phyloP scores from a whole-genome alignment of 2,888 invertebrate species.

The Halictus ligatus region DNA sequence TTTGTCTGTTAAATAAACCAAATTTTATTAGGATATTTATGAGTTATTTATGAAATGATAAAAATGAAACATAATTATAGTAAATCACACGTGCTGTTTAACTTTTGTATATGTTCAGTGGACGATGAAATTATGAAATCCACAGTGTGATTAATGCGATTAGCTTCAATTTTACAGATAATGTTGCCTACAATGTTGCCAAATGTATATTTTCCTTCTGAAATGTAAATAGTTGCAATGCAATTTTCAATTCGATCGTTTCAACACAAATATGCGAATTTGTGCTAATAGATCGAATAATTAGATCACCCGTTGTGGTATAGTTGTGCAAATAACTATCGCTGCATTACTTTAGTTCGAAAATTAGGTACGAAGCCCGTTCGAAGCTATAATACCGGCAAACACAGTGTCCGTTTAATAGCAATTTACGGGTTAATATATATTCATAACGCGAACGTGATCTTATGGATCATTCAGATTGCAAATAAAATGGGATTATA shows the following conservation, averaged over 20 bases:
- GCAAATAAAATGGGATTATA: not conserved
- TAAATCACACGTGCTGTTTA: too few species aligned
- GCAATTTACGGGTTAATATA: not conserved
- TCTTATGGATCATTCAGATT: not conserved
- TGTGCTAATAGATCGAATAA: not conserved
- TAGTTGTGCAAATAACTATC: not conserved
- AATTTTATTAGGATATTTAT: too few species aligned
- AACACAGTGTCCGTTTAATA: not conserved
- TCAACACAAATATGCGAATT: not conserved
- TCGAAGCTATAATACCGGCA: not conserved
- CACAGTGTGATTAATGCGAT: not conserved
- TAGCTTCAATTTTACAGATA: not conserved
- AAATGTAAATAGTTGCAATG: not conserved
- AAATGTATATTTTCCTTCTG: not conserved
- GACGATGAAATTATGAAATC: not conserved
- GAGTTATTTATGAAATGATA: too few species aligned
- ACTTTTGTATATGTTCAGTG: not conserved
- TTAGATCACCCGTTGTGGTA: not conserved
- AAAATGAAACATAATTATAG: too few species aligned
- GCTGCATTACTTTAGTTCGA: not conserved
- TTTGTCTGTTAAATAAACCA: too few species aligned
- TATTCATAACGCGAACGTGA: not conserved
- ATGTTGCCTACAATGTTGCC: not conserved
- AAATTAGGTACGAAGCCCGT: not conserved
- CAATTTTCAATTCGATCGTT: not conserved